Conservation (phyloP, 1,140 invertebrate species). For the Paracyclopina nana region DNA sequence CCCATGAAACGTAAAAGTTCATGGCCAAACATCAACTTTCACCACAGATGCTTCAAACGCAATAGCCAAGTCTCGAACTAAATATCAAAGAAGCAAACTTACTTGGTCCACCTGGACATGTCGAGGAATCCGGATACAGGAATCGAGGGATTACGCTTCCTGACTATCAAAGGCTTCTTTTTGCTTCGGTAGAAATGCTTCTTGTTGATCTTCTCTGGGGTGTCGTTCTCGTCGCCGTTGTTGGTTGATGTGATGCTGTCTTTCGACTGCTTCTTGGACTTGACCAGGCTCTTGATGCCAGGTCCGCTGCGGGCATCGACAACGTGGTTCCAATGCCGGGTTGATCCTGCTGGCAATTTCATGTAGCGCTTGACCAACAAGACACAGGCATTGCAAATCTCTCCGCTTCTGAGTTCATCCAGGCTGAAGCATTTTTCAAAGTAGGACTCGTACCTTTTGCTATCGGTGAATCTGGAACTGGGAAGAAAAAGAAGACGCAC, state of each 20-base stretch:
- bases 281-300: slow-evolving; percentile 21
- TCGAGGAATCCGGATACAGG: no score
- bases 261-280: neutral
- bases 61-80: no score
- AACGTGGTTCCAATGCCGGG: slow-evolving; percentile 9
- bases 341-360: slow-evolving; percentile 2
- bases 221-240: neutral
- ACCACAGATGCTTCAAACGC: neutral
- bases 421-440: slow-evolving; percentile 12
- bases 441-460: slow-evolving; percentile 2
- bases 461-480: slow-evolving; percentile 17
- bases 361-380: slow-evolving; percentile 9
- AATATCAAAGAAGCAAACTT: neutral
- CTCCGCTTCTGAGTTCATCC: slow-evolving; percentile 6
- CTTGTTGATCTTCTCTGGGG: neutral
- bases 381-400: slow-evolving; percentile 16
- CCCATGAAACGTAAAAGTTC: no score
- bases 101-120: neutral
- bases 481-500: no score
- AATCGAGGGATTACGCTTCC: neutral
- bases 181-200: slow-evolving; percentile 1
- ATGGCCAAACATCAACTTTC: no score
- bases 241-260: neutral
- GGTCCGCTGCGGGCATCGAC: slow-evolving; percentile 13
- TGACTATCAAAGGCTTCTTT: neutral